Evolutionary conservation across 2,113 vertebrate species (phyloP), one percentile per base, ranked within the genome.

Genomic region (Thalassoma bifasciatum): DNA sequence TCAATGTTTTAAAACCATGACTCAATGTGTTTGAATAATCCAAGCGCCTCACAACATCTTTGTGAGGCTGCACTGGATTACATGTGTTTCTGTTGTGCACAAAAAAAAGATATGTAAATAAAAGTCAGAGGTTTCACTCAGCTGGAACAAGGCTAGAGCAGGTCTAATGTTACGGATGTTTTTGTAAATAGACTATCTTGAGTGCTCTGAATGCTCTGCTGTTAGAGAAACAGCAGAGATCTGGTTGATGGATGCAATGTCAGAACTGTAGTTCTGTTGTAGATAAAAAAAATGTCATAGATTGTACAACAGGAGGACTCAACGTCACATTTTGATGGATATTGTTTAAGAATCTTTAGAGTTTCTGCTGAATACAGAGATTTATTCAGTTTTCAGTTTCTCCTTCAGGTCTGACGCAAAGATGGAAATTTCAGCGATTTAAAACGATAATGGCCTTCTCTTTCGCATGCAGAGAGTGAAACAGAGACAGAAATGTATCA

Each of bases 41-140:
- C 23, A 59, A 66, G 49, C 22, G 68, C 82, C 64, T 81, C 63
- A 63, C 21, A 3, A 58, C 47, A 66, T 77, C 63, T 73, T 64
- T 62, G 70, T 59, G 66, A 82, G 78, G 73, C 71, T 74, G 84
- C 52, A 63, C 23, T 22, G 23, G 61, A 64, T 37, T 70, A 44
- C 62, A 68, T 57, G 79, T 82, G 71, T 79, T 82, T 84, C 77
- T 79, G 83, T 84, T 86, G 80, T 81, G 76, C 61, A 68, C 63
- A 75, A 65, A 56, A 46, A 78, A 71, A 60, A 62, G 26, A 30
- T 88, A 85, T 90, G 88, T 89, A 91, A 78, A 91, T 92, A 87
- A 80, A 86, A 64, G 23, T 72, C 53, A 66, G 49, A 82, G 65
- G 79, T 82, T 84, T 64, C 68, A 60, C 61, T 36, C 21, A 17